Evolutionary conservation across 2,113 vertebrate genomes (phyloP), one percentile per base, ranked within the genome.

Genomic region (Origma solitaria): DNA sequence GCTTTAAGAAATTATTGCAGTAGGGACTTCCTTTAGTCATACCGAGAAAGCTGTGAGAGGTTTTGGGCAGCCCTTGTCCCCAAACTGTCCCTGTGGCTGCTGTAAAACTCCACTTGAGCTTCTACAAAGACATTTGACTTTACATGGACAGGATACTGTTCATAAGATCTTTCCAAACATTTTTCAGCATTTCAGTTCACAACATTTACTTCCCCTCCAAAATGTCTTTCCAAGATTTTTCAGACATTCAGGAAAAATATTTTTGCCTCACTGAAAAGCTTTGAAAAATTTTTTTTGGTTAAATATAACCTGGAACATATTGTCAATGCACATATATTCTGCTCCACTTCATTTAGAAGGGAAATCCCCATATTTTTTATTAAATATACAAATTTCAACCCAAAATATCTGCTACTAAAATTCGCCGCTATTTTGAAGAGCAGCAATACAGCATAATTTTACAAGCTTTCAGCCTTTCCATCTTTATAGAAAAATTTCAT

Each of bases 1-100:
- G 14, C 27, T 85, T 79, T 47, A 42, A 68, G 47, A 81, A 76
- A 66, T 76, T 79, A 44, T 35, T 64, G 38, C 38, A 66, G 23
- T 2, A 19, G 7, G 2, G 7, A 42, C 28, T 73, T 56, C 14
- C n/a, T 62, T 5, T 17, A 37, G 15, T 28, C 37, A 45, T 5
- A 17, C 2, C 27, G 23, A 82, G 45, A 60, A 62, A 57, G 1
- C 20, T 31, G n/a, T 49, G 65, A 66, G 45, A 75, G 16, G 8
- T n/a, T 80, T 82, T 10, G 42, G 25, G 45, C 35, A 88, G 33
- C 33, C 77, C 49, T 68, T 79, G 18, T 21, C 57, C 9, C 24
- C 18, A 47, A 3, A 1, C 14, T 54, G 42, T 12, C 31, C 13
- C 24, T 53, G 45, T 2, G 7, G 33, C 7, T 1, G 4, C 3